A percentile compares a stretch with the other conserved stretches of the same genome.
These are phyloP conservation scores for Papilio machaon DNA, from an alignment of 1,140 invertebrate genomes.

Conservation along the genomic window DNA sequence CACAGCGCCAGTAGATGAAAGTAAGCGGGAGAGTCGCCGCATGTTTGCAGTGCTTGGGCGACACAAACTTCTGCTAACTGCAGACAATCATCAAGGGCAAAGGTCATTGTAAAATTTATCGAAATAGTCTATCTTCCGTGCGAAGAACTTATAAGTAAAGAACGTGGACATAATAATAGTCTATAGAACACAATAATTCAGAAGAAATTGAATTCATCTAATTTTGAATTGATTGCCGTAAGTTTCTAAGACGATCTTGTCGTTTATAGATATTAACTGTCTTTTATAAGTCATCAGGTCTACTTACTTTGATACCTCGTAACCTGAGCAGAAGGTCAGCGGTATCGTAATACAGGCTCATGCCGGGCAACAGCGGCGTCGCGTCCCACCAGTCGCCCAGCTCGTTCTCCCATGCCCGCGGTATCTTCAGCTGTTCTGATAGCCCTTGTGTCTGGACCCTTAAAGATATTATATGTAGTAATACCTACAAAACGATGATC, in stretches of 20 bases:
- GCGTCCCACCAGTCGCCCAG: conserved; percentile 75
- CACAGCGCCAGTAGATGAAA: conserved; percentile 66
- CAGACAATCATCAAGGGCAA: not conserved
- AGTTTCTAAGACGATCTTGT: not conserved
- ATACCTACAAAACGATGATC: not conserved
- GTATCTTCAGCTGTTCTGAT: conserved; percentile 44
- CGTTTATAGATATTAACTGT: not conserved
- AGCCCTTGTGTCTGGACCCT: conserved; percentile 49
- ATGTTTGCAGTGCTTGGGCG: conserved; percentile 52
- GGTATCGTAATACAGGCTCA: conserved; percentile 60
- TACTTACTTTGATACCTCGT: conserved; percentile 60
- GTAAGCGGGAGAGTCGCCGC: conserved; percentile 57
- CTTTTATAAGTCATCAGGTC: not conserved
- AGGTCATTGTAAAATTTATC: not conserved
- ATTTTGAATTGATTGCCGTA: not conserved
- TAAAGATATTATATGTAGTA: not conserved
- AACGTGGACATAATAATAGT: too few relatives aligned
- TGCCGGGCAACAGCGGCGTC: conserved; percentile 60
- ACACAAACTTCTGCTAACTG: conserved; percentile 72
- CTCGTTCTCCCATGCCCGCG: conserved; percentile 60
- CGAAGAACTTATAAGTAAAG: too few relatives aligned
- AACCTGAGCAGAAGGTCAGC: conserved; percentile 68
- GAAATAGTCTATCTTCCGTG: not conserved
- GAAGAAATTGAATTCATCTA: too few relatives aligned
- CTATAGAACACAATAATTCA: too few relatives aligned